Evolutionary conservation across 2,113 vertebrate species (phyloP).

Genomic region (Psittacus erithacus): DNA sequence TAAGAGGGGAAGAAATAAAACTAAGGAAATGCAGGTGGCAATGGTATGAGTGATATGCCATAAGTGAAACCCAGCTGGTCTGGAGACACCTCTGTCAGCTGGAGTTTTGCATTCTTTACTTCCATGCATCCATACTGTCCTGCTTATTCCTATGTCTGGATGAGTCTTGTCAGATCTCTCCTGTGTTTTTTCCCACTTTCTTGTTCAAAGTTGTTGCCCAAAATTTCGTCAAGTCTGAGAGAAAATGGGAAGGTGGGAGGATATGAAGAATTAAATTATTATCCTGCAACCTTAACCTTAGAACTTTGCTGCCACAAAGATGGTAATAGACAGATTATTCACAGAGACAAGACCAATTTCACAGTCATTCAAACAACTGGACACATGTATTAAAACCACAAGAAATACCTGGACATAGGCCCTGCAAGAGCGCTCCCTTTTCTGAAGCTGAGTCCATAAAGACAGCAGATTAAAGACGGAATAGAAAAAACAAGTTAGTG

Average conservation of each 20-base stretch:
- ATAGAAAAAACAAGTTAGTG: constrained; percentile 83
- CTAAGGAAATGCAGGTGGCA: background rate
- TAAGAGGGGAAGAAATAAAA: background rate
- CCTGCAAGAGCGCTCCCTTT: constrained; percentile 98
- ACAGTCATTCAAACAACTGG: constrained; percentile 68
- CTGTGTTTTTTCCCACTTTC: background rate
- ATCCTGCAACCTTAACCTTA: constrained; percentile 62
- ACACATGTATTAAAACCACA: constrained; percentile 70
- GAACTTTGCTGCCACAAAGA: constrained; percentile 31
- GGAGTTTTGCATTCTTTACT: background rate
- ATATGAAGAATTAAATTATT: background rate
- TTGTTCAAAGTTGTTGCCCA: background rate
- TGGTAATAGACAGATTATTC: background rate
- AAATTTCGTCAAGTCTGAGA: background rate
- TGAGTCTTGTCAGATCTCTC: background rate
- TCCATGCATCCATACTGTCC: background rate
- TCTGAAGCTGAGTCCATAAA: constrained; percentile 95
- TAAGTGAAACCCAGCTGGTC: background rate
- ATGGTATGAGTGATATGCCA: background rate
- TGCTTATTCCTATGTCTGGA: background rate
- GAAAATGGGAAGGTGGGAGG: background rate
- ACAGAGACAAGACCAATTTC: constrained; percentile 37
- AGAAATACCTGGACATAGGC: constrained; percentile 97
- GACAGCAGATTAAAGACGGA: constrained; percentile 81
- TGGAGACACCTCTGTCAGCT: background rate